A percentile compares a stretch with the other conserved stretches of the same genome.
phyloP scores from a whole-genome alignment of 2,888 invertebrate species.

The Xestia rhomboidea region DNA sequence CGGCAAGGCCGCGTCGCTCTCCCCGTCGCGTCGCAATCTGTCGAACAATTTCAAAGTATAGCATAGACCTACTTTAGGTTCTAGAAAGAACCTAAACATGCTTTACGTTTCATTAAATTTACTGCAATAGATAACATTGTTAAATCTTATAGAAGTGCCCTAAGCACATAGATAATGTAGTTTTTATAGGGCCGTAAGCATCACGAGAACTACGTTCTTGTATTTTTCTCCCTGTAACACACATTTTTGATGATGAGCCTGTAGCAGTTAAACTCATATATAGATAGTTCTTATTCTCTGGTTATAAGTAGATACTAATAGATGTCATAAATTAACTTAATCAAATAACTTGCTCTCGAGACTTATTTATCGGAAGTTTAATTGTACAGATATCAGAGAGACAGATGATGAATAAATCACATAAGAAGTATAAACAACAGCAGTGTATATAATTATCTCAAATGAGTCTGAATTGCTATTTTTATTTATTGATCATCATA shows the following conservation, averaged over 20 bases:
- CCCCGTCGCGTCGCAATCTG: neutral
- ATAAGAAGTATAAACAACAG: constrained; percentile 10
- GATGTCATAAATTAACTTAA: constrained; percentile 9
- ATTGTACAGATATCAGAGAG: constrained; percentile 1
- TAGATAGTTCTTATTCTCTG: neutral
- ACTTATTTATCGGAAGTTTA: neutral
- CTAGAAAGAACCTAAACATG: neutral
- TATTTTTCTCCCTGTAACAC: neutral
- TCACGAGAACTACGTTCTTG: neutral
- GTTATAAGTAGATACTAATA: neutral
- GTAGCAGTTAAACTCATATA: neutral
- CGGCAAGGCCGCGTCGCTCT: neutral
- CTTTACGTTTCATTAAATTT: neutral
- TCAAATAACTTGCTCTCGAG: neutral
- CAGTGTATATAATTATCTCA: constrained; percentile 13
- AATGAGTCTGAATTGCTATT: neutral
- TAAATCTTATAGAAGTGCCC: neutral
- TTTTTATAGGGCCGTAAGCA: neutral
- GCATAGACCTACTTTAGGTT: neutral
- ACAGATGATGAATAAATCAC: constrained; percentile 5
- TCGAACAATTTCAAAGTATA: neutral
- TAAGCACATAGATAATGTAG: neutral
- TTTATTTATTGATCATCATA: neutral
- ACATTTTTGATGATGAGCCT: neutral
- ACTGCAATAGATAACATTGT: neutral